A percentile compares a stretch with the other conserved stretches of the same genome.
Conservation (phyloP, 2,888 invertebrate genomes). For the Adelphocoris suturalis region DNA sequence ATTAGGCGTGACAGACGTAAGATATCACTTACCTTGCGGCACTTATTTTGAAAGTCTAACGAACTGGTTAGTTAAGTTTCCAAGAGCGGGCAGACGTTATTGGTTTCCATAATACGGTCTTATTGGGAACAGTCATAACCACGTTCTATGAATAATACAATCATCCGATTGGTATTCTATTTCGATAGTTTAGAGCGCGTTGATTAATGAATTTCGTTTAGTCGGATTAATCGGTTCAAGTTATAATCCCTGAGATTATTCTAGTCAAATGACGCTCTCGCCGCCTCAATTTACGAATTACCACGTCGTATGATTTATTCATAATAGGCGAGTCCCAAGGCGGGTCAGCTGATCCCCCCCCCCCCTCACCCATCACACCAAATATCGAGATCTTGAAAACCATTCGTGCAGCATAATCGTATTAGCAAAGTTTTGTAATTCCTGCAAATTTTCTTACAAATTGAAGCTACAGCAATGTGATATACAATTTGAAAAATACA, state of each 20-base stretch:
- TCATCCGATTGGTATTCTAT: slow-evolving; percentile 25
- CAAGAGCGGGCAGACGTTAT: neutral
- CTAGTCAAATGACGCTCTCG: neutral
- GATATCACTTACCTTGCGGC: too few species aligned
- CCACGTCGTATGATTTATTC: neutral
- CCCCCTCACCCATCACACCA: too few species aligned
- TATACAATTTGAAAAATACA: too few species aligned
- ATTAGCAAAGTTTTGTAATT: too few species aligned
- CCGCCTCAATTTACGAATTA: slow-evolving; percentile 12
- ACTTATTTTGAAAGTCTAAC: neutral
- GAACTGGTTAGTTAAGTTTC: neutral
- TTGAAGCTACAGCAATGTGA: too few species aligned
- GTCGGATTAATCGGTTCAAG: neutral
- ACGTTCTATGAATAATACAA: neutral
- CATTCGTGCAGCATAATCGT: too few species aligned
- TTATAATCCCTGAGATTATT: neutral
- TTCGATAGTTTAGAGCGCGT: neutral
- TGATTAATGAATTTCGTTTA: slow-evolving; percentile 16
- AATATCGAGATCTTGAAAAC: too few species aligned
- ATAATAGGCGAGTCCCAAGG: neutral
- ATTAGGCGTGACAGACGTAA: too few species aligned
- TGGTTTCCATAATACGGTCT: neutral
- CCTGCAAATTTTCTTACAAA: too few species aligned
- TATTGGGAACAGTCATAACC: neutral
- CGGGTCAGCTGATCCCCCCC: too few species aligned